Evolutionary conservation across 2,888 invertebrate species (phyloP), one percentile per base, ranked within the genome.

Genomic region (Drosophila aldrichi): DNA sequence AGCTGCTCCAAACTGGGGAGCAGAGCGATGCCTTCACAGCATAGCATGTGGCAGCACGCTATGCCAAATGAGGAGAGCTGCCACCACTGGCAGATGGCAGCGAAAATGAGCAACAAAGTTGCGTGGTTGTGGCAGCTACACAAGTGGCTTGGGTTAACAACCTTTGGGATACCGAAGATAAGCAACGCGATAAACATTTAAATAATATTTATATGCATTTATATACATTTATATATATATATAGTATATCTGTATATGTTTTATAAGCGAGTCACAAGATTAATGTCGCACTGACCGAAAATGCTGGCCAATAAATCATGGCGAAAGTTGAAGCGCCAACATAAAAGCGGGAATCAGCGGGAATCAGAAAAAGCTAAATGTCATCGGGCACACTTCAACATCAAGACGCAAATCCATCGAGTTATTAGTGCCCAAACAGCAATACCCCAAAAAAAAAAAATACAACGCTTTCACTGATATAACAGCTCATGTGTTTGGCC

Each of bases 251-350:
- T 32, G 8, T 34, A 34, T 34, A 77, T 58, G 74, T 54, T 70
- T 74, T 57, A 52, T 38, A 61, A 66, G 52, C 58, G 76, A 55
- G 48, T 43, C 60, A 10, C 60, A 83, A 85, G 82, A 88, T 88
- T 82, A 88, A 82, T 88, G 81, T 66, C 81, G 52, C 70, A 84
- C 55, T 72, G 54, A 38, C 72, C 81, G 75, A 79, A 72, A 76
- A 74, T 79, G 88, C 82, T 85, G 82, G 69, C 80, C 80, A 84
- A 84, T 84, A 88, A 88, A 89, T 89, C 88, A 89, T 77, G 80
- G 89, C 89, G 84, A 84, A 84, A 84, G 84, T 82, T 77, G 55
- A 40, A 48, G 56, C 61, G 52, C 58, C 52, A 55, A 58, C n/a
- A 36, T 38, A 40, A 55, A 55, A 48, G 22, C 16, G 36, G 57